phyloP scores from a whole-genome alignment of 2,888 invertebrate species.

The Unio pictorum region DNA sequence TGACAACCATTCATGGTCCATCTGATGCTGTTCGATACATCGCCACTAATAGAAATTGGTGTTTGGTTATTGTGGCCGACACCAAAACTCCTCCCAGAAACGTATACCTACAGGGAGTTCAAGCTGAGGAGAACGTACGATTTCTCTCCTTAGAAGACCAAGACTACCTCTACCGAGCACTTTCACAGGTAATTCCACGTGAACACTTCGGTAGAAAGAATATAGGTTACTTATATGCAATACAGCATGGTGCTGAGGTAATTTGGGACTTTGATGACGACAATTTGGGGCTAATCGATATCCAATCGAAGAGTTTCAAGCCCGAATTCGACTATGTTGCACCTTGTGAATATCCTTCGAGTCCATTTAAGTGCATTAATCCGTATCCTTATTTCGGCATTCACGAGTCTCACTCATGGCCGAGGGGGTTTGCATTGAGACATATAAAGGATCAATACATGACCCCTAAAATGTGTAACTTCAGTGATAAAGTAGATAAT shows the following conservation, averaged over 20 bases:
- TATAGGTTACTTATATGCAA: constrained; percentile 22
- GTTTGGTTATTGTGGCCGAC: constrained; percentile 10
- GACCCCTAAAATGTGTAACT: too few relatives aligned
- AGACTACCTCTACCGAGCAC: constrained; percentile 1
- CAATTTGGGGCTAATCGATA: constrained; percentile 4
- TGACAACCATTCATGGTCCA: constrained; percentile 9
- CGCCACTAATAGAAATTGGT: constrained; percentile 2
- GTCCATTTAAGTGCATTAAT: constrained; percentile 7
- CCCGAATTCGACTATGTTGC: too few relatives aligned
- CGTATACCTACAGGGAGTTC: neutral
- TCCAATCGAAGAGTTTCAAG: too few relatives aligned
- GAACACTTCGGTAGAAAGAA: constrained; percentile 15
- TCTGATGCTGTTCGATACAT: constrained; percentile 7
- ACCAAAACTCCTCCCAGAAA: constrained; percentile 1
- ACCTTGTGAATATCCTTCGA: too few relatives aligned
- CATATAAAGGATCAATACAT: constrained; percentile 4
- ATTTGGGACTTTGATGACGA: constrained; percentile 25
- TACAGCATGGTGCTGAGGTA: constrained; percentile 10
- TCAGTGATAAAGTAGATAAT: neutral
- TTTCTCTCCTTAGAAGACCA: constrained; percentile 10
- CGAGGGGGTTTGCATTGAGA: constrained; percentile 15
- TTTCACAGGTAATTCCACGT: constrained; percentile 8
- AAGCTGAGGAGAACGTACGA: neutral
- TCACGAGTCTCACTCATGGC: constrained; percentile 12
- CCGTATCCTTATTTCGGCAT: constrained; percentile 19